Base-by-base conservation (phyloP, 2,113 vertebrate genomes). In the Aspidoscelis tigris region DNA sequence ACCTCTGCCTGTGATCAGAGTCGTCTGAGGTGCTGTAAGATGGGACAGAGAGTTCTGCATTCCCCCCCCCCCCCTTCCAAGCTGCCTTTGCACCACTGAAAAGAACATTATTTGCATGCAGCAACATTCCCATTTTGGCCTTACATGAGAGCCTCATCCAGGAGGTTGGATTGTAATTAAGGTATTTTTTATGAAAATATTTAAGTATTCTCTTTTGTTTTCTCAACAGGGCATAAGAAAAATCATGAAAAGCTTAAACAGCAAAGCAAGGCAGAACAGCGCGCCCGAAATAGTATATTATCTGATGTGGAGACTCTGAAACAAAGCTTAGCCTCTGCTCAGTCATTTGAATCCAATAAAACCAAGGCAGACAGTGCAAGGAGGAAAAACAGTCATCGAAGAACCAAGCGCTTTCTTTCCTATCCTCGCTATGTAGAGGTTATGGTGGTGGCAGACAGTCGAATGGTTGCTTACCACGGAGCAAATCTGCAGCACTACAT, bases 401-500 rank as follows among this genome's bases (percentile, higher is more conserved):
- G 98, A 95, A 96, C 96, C 75, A 99, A 99, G 91, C 97, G 99
- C 75, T 99, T 99, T 92, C 94, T 99, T 81, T 99, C 98, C 89
- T 99, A 99, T 90, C 98, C 98, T 87, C 98, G 98, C 89, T 99
- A 98, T 91, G 98, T 99, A 89, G 98, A 99, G 93, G 98, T 99
- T 93, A 99, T 99, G 99, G 97, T 99, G 92, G 98, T 99, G 78
- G 99, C 98, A 78, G 99, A 99, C 96, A 97, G 95, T 94, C 99
- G 96, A 94, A 99, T 99, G 99, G 97, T 98, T 43, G 96, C 97
- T 78, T 98, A 98, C 94, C 99, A 99, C 1, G 97, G 98, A 92
- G 95, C 96, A 92, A 98, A 98, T 92, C 97, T 99, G 14, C 98
- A 99, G 91, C 98, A 99, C 96, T 99, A 99, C 91, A 96, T 99